Conservation (phyloP, 2,113 vertebrate genomes). For the Pachypanchax playfairii region DNA sequence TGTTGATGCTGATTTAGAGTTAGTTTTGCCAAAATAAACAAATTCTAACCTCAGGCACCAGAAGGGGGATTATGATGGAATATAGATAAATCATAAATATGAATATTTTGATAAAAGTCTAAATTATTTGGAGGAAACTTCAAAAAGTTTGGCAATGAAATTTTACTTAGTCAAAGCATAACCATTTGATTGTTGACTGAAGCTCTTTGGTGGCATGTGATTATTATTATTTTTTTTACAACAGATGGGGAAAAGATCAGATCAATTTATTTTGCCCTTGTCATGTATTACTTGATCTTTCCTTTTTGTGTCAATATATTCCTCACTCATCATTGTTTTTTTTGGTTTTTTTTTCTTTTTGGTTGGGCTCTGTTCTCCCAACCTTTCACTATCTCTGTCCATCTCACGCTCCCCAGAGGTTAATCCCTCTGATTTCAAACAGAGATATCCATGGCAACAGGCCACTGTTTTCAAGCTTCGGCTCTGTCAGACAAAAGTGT, state of each 20-base stretch:
- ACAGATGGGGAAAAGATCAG: no score
- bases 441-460: constrained; percentile 78
- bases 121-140: no score
- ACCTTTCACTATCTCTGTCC: constrained; percentile 10
- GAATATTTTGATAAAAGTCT: no score
- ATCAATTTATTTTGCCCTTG: background rate
- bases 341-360: constrained; percentile 19
- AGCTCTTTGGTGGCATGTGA: no score
- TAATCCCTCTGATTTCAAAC: constrained; percentile 71
- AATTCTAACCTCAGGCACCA: no score
- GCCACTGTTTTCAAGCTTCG: constrained; percentile 58
- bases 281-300: background rate
- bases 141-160: background rate
- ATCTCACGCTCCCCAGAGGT: constrained; percentile 56
- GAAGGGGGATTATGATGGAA: no score
- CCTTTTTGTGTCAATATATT: constrained; percentile 1
- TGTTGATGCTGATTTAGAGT: no score
- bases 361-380: constrained; percentile 27
- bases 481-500: constrained; percentile 64
- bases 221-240: no score
- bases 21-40: no score
- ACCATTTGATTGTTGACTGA: background rate
- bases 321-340: constrained; percentile 19
- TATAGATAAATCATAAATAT: no score
- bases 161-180: constrained; percentile 8